phyloP scores from a whole-genome alignment of 2,113 vertebrate genomes.

The Microtus montanus region DNA sequence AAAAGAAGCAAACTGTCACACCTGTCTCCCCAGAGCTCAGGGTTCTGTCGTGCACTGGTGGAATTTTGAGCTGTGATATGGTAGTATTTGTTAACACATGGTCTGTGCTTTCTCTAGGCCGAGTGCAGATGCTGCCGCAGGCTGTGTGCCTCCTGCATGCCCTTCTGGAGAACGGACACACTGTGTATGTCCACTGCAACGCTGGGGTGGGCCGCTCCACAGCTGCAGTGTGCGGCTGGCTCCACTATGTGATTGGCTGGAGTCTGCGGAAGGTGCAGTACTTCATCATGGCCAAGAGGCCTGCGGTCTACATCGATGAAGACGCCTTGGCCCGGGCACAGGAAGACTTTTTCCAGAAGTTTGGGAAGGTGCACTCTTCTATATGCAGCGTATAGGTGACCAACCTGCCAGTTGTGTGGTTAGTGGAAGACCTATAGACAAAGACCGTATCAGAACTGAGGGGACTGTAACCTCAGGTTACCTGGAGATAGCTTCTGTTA shows the following conservation, averaged over 20 bases:
- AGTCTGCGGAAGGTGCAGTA: slow-evolving; percentile 94
- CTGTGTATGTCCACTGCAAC: slow-evolving; percentile 96
- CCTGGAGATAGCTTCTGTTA: not conserved
- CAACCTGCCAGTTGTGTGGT: not conserved
- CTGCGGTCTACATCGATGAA: slow-evolving; percentile 95
- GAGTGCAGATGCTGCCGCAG: slow-evolving; percentile 95
- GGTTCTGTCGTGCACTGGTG: not conserved
- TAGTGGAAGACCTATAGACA: not conserved
- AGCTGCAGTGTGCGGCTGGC: slow-evolving; percentile 92
- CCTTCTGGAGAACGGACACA: slow-evolving; percentile 94
- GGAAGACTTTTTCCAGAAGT: slow-evolving; percentile 93
- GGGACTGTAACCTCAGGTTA: not conserved
- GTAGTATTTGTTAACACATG: not conserved
- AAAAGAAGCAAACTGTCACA: rapidly evolving
- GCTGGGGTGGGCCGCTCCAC: slow-evolving; percentile 96
- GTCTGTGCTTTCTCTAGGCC: slow-evolving; percentile 86
- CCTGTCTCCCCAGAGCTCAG: rapidly evolving
- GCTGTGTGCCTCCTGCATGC: slow-evolving; percentile 94
- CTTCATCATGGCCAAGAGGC: slow-evolving; percentile 89
- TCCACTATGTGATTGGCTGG: slow-evolving; percentile 95
- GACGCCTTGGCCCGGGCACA: slow-evolving; percentile 91
- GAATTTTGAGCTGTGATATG: rapidly evolving
- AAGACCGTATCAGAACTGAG: not conserved
- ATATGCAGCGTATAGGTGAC: slow-evolving; percentile 75
- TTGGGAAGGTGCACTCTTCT: slow-evolving; percentile 88